Conservation (phyloP, 2,797 vertebrate species). For the Paratrypauchen microcephalus region DNA sequence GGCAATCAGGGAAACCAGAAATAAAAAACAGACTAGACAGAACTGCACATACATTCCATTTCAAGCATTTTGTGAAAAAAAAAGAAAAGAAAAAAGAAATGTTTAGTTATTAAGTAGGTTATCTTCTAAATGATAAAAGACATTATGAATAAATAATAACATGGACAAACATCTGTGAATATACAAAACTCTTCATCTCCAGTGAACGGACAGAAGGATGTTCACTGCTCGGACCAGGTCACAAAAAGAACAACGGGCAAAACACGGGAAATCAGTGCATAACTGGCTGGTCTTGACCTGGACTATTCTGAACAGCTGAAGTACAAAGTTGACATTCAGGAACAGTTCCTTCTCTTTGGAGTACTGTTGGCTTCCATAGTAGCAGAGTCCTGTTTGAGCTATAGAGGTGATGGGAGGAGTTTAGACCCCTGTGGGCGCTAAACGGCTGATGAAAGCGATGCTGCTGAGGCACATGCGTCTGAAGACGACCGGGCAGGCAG, state of each 20-base stretch:
- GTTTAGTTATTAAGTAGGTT: slow-evolving; percentile 62
- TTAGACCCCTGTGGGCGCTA: slow-evolving; percentile 93
- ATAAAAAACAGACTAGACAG: slow-evolving; percentile 32
- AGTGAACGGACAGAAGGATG: slow-evolving; percentile 36
- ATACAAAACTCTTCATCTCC: slow-evolving; percentile 23
- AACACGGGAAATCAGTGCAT: slow-evolving; percentile 61
- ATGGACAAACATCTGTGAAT: slow-evolving; percentile 34
- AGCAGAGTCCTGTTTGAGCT: slow-evolving; percentile 50
- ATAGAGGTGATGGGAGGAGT: slow-evolving; percentile 16
- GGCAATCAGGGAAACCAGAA: slow-evolving; percentile 53
- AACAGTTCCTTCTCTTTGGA: slow-evolving; percentile 58
- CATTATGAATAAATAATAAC: slow-evolving; percentile 74
- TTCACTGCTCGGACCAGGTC: slow-evolving; percentile 56
- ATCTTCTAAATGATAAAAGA: slow-evolving; percentile 50
- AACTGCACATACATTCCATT: slow-evolving; percentile 30
- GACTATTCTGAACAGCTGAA: slow-evolving; percentile 49
- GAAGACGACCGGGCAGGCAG: slow-evolving; percentile 90
- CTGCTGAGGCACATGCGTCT: slow-evolving; percentile 94
- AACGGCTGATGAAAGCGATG: slow-evolving; percentile 95
- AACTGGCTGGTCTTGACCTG: slow-evolving; percentile 54
- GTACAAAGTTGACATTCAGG: slow-evolving; percentile 66
- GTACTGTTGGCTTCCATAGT: slow-evolving; percentile 50
- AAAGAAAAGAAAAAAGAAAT: slow-evolving; percentile 26
- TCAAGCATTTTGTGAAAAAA: slow-evolving; percentile 29
- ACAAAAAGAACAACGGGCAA: slow-evolving; percentile 45